A percentile compares a stretch with the other conserved stretches of the same genome.
phyloP scores from a whole-genome alignment of 2,113 vertebrate species.

The Nycticebus coucang region DNA sequence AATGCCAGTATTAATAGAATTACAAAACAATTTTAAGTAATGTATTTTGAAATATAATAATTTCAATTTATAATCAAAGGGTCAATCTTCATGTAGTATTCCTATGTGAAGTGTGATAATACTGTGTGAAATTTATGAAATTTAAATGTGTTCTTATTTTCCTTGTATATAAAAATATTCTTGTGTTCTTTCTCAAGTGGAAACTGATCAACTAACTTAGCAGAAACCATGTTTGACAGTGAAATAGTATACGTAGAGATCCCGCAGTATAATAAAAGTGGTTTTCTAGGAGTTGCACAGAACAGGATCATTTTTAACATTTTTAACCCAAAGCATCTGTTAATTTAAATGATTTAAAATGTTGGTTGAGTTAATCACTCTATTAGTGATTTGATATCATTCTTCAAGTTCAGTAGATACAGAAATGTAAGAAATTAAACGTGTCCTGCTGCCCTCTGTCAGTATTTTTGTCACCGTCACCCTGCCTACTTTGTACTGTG shows the following conservation, averaged over 20 bases:
- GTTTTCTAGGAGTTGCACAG: neutral
- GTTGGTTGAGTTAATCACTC: neutral
- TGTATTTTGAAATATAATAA: slow-evolving; percentile 31
- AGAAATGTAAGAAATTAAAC: neutral
- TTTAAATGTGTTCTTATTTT: neutral
- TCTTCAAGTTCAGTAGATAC: slow-evolving; percentile 2
- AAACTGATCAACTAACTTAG: neutral
- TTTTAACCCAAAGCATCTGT: neutral
- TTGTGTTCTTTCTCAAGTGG: neutral
- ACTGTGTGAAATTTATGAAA: neutral
- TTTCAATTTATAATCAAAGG: neutral
- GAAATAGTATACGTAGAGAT: neutral
- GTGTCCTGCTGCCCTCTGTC: neutral
- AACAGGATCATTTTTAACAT: neutral
- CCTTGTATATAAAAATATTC: neutral
- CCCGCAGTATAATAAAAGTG: neutral
- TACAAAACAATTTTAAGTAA: neutral
- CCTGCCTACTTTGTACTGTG: neutral
- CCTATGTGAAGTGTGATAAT: neutral
- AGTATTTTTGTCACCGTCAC: neutral
- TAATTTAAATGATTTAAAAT: neutral
- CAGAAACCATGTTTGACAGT: neutral
- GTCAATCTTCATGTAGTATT: neutral
- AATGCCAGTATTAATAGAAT: neutral
- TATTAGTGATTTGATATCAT: slow-evolving; percentile 5